These are phyloP conservation scores for Drosophila navojoa DNA, from an alignment of 1,140 invertebrate species.

Conservation along the genomic window DNA sequence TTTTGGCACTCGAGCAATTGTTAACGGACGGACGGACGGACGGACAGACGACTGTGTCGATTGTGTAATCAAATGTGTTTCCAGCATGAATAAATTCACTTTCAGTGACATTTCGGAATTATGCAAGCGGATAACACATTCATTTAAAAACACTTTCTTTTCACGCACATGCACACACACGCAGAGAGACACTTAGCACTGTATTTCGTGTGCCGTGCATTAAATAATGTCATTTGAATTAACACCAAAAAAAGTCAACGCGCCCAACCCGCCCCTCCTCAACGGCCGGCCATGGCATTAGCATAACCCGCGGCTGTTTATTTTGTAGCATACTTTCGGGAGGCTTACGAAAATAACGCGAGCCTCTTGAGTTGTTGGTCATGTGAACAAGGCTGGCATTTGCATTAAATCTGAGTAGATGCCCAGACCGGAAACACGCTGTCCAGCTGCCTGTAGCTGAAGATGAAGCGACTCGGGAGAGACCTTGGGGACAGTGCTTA, in stretches of 20 bases:
- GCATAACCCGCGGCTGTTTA: slow-evolving; percentile 58
- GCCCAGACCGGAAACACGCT: slow-evolving; percentile 35
- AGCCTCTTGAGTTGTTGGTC: slow-evolving; percentile 31
- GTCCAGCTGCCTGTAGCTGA: slow-evolving; percentile 16
- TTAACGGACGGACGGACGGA: slow-evolving; percentile 8
- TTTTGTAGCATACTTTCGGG: slow-evolving; percentile 58
- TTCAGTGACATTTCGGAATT: slow-evolving; percentile 52
- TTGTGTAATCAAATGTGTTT: slow-evolving; percentile 42
- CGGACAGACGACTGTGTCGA: background rate
- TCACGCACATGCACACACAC: slow-evolving; percentile 45
- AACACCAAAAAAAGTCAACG: slow-evolving; percentile 59
- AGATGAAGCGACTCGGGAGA: slow-evolving; percentile 17
- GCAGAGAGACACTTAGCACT: slow-evolving; percentile 3
- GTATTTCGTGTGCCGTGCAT: slow-evolving; percentile 70
- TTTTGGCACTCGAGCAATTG: slow-evolving; percentile 29
- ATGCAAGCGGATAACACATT: slow-evolving; percentile 74
- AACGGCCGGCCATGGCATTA: slow-evolving; percentile 44
- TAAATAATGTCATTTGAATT: slow-evolving; percentile 80
- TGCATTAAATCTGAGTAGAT: slow-evolving; percentile 49
- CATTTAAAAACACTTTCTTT: slow-evolving; percentile 78
- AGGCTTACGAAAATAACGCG: slow-evolving; percentile 46
- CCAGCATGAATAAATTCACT: slow-evolving; percentile 35
- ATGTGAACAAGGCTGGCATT: slow-evolving; percentile 77
- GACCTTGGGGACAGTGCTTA: slow-evolving; percentile 17
- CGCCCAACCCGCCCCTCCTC: background rate